Evolutionary conservation across 2,797 vertebrate genomes (phyloP).

Genomic region (Helostoma temminkii): DNA sequence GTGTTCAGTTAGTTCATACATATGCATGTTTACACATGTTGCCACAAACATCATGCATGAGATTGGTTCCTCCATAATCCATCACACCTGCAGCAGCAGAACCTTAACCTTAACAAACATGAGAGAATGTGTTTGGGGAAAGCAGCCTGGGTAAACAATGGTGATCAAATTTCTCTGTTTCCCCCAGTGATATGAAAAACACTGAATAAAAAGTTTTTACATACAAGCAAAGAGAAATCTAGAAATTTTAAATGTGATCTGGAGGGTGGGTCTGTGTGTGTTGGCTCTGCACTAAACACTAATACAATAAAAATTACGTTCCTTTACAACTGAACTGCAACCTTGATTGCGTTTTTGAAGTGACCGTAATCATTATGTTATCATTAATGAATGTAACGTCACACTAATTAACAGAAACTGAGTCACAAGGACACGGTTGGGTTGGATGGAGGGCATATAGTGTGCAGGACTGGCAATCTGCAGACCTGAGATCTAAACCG

Average conservation of each 20-base stretch:
- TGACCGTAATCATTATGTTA: no score
- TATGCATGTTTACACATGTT: neutral
- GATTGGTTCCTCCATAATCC: neutral
- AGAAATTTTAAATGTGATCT: slow-evolving; percentile 15
- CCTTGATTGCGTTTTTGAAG: no score
- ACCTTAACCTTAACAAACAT: neutral
- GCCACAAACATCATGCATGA: neutral
- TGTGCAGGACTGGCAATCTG: no score
- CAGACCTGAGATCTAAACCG: no score
- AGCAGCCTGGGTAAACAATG: neutral
- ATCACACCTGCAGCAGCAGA: slow-evolving; percentile 17
- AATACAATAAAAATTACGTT: no score
- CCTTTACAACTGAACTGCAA: no score
- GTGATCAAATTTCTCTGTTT: neutral
- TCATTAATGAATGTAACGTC: no score
- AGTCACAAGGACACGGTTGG: no score
- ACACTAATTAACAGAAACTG: no score
- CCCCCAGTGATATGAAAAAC: neutral
- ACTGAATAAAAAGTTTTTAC: neutral
- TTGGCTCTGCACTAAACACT: no score
- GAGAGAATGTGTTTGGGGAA: neutral
- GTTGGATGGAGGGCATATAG: no score
- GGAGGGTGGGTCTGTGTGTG: neutral
- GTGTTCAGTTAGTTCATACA: neutral
- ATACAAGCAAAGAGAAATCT: neutral